Evolutionary conservation across 1,140 invertebrate species (phyloP).

Genomic region (Zaprionus inermis): DNA sequence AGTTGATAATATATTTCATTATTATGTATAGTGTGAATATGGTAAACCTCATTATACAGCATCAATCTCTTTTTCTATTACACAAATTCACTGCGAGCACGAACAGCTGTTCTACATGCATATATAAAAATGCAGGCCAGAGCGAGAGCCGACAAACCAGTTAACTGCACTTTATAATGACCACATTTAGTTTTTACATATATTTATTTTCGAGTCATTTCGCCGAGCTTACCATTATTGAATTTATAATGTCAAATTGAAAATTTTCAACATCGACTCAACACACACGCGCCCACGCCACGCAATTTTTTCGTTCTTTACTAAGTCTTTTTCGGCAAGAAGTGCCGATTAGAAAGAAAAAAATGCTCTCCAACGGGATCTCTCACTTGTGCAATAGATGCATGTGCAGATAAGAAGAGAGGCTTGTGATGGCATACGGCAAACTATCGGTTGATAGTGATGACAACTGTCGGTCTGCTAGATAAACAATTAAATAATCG

Average conservation of each 20-base stretch:
- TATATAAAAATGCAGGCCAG: neutral
- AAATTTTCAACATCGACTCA: neutral
- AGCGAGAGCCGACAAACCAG: neutral
- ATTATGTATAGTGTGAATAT: constrained; percentile 1
- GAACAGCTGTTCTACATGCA: neutral
- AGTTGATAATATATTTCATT: constrained; percentile 3
- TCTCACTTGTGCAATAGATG: neutral
- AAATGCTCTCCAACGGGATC: constrained; percentile 2
- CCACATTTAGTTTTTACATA: no score
- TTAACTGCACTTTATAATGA: constrained; percentile 5
- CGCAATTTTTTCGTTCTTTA: neutral
- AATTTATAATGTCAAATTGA: neutral
- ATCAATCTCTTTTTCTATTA: constrained; percentile 1
- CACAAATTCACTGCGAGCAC: constrained; percentile 1
- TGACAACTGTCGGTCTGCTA: neutral
- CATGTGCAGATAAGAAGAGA: neutral
- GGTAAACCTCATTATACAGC: neutral
- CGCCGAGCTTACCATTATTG: neutral
- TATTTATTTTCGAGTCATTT: no score
- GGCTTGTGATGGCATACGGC: neutral
- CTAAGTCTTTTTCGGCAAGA: neutral
- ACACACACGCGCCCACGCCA: neutral
- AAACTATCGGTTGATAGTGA: neutral
- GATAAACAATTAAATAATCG: neutral
- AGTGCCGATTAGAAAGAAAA: no score